Conservation (phyloP, 2,113 vertebrate species). For the Centropristis striata region DNA sequence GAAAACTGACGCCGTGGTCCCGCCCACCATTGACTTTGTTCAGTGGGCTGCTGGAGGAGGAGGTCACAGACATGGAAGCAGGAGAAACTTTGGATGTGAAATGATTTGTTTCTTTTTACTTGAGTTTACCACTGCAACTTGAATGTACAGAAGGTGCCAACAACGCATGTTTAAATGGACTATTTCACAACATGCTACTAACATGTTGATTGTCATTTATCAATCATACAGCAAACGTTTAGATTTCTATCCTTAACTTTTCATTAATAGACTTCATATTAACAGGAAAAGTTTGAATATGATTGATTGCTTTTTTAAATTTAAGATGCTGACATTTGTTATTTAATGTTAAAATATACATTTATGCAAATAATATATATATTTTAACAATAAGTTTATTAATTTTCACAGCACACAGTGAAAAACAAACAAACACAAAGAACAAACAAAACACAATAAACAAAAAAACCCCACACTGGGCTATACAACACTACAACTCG, state of each 20-base stretch:
- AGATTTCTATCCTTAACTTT: background rate
- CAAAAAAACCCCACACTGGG: too few species aligned
- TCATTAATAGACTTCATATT: background rate
- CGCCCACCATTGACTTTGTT: slow-evolving; percentile 86
- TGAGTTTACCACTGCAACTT: background rate
- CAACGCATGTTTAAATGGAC: background rate
- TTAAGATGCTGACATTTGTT: too few species aligned
- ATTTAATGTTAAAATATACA: background rate
- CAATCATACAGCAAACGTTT: background rate
- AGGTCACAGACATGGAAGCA: slow-evolving; percentile 73
- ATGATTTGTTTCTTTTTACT: background rate
- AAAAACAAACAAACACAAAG: too few species aligned
- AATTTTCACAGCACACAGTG: too few species aligned
- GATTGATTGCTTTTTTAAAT: background rate
- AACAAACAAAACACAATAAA: too few species aligned
- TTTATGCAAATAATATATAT: background rate
- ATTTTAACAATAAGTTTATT: background rate
- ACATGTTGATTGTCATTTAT: background rate
- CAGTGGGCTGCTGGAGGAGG: slow-evolving; percentile 60
- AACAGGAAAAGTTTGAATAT: background rate
- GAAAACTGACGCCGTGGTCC: slow-evolving; percentile 78
- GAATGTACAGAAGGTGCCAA: background rate
- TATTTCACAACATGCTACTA: background rate
- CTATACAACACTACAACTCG: too few species aligned
- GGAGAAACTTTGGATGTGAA: slow-evolving; percentile 21